Percentiles rank a stretch among this genome's conserved stretches.
phyloP scores from a whole-genome alignment of 2,113 vertebrate genomes.

The Ailuropoda melanoleuca region DNA sequence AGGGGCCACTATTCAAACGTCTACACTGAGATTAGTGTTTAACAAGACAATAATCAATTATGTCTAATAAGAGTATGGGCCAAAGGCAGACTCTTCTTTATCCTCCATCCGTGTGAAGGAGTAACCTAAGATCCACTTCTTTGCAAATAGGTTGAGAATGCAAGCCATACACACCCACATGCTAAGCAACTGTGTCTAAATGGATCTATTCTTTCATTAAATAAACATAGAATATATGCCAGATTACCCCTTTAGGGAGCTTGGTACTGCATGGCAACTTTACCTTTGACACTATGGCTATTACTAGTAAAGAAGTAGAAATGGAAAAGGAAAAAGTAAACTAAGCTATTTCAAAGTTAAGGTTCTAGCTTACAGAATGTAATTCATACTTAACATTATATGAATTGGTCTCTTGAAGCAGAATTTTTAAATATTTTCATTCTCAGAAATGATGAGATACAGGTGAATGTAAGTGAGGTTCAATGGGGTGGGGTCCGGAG shows the following conservation, averaged over 20 bases:
- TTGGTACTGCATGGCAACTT: not conserved
- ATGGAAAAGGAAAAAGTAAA: not conserved
- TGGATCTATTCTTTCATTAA: not conserved
- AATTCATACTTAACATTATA: not conserved
- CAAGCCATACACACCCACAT: not conserved
- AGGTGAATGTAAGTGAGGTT: no score
- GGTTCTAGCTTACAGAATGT: not conserved
- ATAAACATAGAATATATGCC: not conserved
- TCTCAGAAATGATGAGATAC: not conserved
- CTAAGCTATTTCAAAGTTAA: not conserved
- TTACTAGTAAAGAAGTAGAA: not conserved
- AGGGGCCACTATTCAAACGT: not conserved
- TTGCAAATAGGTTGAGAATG: not conserved
- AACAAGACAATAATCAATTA: not conserved
- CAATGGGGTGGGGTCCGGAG: no score
- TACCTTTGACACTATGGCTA: not conserved
- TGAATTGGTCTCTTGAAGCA: conserved; percentile 29
- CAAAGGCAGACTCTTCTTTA: not conserved
- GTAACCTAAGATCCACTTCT: not conserved
- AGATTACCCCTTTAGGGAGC: not conserved
- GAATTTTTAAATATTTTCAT: conserved; percentile 47
- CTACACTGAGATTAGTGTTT: not conserved
- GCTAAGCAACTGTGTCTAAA: not conserved
- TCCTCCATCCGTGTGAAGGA: not conserved
- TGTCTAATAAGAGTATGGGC: not conserved